Evolutionary conservation across 1,140 invertebrate species (phyloP).

Genomic region (Ceratina australensis): DNA sequence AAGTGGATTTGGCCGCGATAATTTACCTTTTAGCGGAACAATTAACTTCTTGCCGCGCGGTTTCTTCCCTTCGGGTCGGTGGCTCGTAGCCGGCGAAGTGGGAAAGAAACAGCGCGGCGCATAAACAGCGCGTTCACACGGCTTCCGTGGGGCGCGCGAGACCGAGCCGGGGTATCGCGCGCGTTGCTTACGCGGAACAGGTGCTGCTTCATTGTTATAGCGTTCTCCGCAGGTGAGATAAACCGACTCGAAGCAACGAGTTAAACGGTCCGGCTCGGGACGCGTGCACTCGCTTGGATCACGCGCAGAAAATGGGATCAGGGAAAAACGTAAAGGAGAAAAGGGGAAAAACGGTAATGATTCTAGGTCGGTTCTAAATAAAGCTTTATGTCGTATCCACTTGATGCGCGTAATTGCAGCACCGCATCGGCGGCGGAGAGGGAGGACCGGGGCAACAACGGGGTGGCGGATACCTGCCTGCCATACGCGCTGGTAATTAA

Average conservation of each 20-base stretch:
- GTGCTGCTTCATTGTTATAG: slow-evolving; percentile 31
- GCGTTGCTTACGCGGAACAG: slow-evolving; percentile 38
- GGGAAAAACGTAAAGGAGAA: slow-evolving; percentile 6
- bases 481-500: slow-evolving; percentile 75
- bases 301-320: background rate
- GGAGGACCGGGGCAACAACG: slow-evolving; percentile 8
- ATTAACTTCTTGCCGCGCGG: slow-evolving; percentile 35
- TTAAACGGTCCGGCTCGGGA: background rate
- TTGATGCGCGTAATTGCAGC: slow-evolving; percentile 65
- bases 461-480: slow-evolving; percentile 62
- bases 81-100: background rate
- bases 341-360: slow-evolving; percentile 35
- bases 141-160: background rate
- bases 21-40: slow-evolving; percentile 44
- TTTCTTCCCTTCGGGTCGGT: background rate
- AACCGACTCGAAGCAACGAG: too few species aligned
- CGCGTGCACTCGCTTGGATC: background rate
- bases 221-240: background rate
- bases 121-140: slow-evolving; percentile 37
- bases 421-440: slow-evolving; percentile 30
- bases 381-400: slow-evolving; percentile 69
- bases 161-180: background rate
- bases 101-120: background rate
- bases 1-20: slow-evolving; percentile 34
- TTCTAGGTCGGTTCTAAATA: slow-evolving; percentile 62